Base-by-base conservation (phyloP, 2,797 vertebrate species). In the Syncerus caffer region DNA sequence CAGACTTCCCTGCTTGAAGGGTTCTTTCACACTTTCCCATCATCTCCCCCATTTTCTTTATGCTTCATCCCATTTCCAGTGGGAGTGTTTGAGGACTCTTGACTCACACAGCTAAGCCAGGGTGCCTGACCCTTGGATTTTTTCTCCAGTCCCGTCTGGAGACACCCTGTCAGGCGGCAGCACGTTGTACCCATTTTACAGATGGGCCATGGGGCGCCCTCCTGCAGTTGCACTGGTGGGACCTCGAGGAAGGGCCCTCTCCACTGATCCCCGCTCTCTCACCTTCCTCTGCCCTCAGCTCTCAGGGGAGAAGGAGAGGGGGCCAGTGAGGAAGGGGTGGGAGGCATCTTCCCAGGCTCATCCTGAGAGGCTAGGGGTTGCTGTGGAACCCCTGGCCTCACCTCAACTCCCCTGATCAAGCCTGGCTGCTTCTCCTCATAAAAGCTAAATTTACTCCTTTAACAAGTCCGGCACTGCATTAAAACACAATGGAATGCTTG, bases 381-480 rank as follows among this genome's bases (percentile, higher is more conserved):
- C 95, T 16, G 19, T 88, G 89, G 95, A 88, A 8, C 50, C 84
- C 47, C 31, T 57, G 78, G 91, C 76, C 78, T 93, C 0, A 0
- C 84, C 55, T 96, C 74, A 31, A 74, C 84, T 47, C 96, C 84
- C 71, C 51, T 45, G 85, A 93, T 92, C 86, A 92, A 96, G 78
- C 89, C 85, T 1, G 11, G 86, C 89, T 80, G 82, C 85, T 87
- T 97, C 95, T 93, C 71, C 95, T 84, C 55, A 85, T 96, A 97
- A 98, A 98, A 96, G 90, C 95, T 98, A 97, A 98, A 97, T 98
- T 97, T 97, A 96, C 90, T 96, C 95, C 78, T 97, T 98, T 97
- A 97, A 97, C 87, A 97, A 96, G 96, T 96, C 89, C 60, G 14
- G 42, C 85, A 31, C 78, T 93, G 85, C 92, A 80, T 97, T 93